phyloP scores from a whole-genome alignment of 1,140 invertebrate species.

The Leptinotarsa defecta region DNA sequence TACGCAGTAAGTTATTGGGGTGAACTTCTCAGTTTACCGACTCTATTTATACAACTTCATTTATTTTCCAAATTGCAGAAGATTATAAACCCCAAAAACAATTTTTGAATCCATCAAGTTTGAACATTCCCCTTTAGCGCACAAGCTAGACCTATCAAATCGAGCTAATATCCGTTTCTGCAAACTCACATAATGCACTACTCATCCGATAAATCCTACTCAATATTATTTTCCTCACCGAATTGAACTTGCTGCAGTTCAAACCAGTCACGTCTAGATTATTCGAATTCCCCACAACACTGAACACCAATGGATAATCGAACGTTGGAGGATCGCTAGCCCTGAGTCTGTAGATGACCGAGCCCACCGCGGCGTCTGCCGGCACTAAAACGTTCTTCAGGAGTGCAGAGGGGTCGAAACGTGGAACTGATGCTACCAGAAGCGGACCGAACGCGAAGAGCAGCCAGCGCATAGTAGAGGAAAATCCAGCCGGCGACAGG shows the following conservation, averaged over 20 bases:
- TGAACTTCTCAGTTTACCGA: too few species aligned
- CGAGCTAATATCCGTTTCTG: too few species aligned
- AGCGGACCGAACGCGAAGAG: conserved; percentile 32
- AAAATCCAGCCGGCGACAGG: background rate
- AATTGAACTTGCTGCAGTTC: conserved; percentile 80
- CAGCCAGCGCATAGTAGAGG: conserved; percentile 35
- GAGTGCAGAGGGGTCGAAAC: conserved; percentile 79
- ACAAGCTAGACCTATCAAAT: too few species aligned
- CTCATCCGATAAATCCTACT: too few species aligned
- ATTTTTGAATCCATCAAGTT: too few species aligned
- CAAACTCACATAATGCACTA: too few species aligned
- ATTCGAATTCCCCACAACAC: conserved; percentile 69
- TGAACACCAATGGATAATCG: conserved; percentile 83
- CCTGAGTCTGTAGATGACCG: conserved; percentile 82
- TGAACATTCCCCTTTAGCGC: too few species aligned
- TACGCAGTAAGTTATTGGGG: too few species aligned
- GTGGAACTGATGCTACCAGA: conserved; percentile 61
- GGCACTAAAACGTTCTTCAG: conserved; percentile 81
- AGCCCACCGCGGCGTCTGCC: conserved; percentile 77
- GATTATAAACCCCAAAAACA: too few species aligned
- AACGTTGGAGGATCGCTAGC: conserved; percentile 81
- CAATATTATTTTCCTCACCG: conserved; percentile 62
- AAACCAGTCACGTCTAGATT: conserved; percentile 77
- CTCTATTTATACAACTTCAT: too few species aligned
- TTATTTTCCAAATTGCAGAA: too few species aligned